These are phyloP conservation scores for Agrotis exclamationis DNA, from an alignment of 2,888 invertebrate genomes.

Conservation along the genomic window DNA sequence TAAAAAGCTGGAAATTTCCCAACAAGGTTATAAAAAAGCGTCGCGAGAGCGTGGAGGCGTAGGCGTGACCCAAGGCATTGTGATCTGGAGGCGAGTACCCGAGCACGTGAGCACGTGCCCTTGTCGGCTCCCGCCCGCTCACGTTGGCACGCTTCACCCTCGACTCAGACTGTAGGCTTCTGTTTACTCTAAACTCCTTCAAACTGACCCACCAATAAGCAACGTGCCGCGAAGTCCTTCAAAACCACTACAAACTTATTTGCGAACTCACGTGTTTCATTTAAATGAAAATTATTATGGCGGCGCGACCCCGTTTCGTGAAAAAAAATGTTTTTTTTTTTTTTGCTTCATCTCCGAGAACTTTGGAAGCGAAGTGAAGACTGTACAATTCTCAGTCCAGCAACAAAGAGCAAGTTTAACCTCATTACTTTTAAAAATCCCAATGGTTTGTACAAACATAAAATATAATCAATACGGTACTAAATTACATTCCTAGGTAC, in stretches of 20 bases:
- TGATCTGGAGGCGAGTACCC: constrained; percentile 59
- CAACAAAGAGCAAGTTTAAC: constrained; percentile 46
- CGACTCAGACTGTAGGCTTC: constrained; percentile 70
- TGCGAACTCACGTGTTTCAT: constrained; percentile 80
- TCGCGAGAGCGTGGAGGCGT: constrained; percentile 12
- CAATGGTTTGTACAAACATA: constrained; percentile 31
- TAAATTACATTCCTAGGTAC: constrained; percentile 22
- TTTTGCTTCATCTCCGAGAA: constrained; percentile 72
- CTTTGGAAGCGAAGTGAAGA: constrained; percentile 65
- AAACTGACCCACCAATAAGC: constrained; percentile 71
- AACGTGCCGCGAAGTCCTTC: constrained; percentile 83
- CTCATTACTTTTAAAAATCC: constrained; percentile 37
- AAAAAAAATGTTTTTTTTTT: constrained; percentile 65
- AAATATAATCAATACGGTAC: constrained; percentile 18
- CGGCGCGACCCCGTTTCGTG: constrained; percentile 67
- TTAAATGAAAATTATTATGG: constrained; percentile 76
- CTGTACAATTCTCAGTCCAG: constrained; percentile 63
- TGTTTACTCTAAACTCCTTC: constrained; percentile 82
- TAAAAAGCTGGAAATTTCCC: constrained; percentile 24
- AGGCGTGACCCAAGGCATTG: constrained; percentile 53
- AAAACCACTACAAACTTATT: constrained; percentile 81
- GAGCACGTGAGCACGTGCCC: constrained; percentile 53
- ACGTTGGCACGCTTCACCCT: constrained; percentile 71
- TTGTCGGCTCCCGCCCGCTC: constrained; percentile 52
- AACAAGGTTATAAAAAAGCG: constrained; percentile 10